phyloP scores from a whole-genome alignment of 2,888 invertebrate genomes.

The Cheilosia vulpina region DNA sequence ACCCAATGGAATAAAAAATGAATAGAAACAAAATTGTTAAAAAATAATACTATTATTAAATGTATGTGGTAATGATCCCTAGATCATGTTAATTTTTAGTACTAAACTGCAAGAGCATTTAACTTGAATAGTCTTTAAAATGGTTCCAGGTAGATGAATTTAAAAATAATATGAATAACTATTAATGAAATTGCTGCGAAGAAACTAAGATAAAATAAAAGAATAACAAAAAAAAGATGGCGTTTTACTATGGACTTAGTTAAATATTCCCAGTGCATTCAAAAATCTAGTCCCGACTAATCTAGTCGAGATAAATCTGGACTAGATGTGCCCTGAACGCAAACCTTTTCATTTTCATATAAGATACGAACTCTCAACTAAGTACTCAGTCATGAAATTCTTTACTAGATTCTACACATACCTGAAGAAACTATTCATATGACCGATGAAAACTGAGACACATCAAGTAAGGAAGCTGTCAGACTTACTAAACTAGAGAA shows the following conservation, averaged over 20 bases:
- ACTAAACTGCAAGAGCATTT: conserved; percentile 38
- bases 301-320: no score
- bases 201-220: conserved; percentile 52
- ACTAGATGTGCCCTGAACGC: no score
- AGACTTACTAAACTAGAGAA: no score
- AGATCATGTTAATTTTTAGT: conserved; percentile 63
- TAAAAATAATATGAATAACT: conserved; percentile 23
- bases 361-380: no score
- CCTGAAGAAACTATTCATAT: no score
- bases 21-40: conserved; percentile 52
- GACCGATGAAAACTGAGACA: no score
- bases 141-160: conserved; percentile 51
- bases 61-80: conserved; percentile 61
- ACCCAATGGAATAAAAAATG: conserved; percentile 22
- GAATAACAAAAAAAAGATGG: background rate
- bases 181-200: conserved; percentile 50
- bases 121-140: conserved; percentile 30
- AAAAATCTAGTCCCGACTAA: no score
- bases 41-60: conserved; percentile 34
- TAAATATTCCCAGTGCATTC: background rate
- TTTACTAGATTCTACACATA: no score
- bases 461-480: no score
- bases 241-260: background rate
- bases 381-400: no score
- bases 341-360: no score